These are phyloP conservation scores for Tympanoctomys barrerae DNA, from an alignment of 2,797 vertebrate species.

Conservation along the genomic window DNA sequence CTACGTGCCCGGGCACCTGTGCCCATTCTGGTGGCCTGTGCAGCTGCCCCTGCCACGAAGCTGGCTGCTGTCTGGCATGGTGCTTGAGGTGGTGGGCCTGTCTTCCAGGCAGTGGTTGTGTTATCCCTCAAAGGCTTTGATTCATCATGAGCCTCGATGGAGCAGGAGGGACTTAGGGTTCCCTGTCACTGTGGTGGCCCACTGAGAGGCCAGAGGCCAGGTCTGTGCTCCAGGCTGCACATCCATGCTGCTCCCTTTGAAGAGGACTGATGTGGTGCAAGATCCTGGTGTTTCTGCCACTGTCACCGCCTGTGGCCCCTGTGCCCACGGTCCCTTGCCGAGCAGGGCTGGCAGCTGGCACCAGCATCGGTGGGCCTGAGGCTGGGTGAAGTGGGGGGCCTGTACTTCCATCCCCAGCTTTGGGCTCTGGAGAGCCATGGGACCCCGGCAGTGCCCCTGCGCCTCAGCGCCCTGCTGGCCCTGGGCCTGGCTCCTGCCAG, in stretches of 20 bases:
- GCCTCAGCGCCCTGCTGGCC: fast-evolving
- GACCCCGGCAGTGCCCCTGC: not conserved
- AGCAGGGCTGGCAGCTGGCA: not conserved
- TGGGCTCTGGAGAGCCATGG: not conserved
- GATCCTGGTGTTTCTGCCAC: not conserved
- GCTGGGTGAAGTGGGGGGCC: not conserved
- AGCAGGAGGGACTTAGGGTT: not conserved
- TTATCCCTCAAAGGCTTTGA: not conserved
- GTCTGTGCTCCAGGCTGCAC: not conserved
- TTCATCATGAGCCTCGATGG: not conserved
- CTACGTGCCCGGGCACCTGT: conserved; percentile 41
- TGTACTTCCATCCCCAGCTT: not conserved
- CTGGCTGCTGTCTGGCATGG: not conserved
- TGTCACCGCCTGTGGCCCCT: not conserved
- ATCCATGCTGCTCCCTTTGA: not conserved
- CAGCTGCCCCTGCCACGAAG: not conserved
- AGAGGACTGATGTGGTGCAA: not conserved
- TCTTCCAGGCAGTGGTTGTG: not conserved
- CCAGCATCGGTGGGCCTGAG: not conserved
- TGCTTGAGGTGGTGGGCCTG: not conserved
- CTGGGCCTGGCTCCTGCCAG: not conserved
- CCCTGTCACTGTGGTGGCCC: too few relatives aligned
- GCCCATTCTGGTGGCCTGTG: not conserved
- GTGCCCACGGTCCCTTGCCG: not conserved
- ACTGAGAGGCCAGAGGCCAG: fast-evolving